Base-by-base conservation (phyloP, 2,888 invertebrate genomes). In the Pinctada fucata region DNA sequence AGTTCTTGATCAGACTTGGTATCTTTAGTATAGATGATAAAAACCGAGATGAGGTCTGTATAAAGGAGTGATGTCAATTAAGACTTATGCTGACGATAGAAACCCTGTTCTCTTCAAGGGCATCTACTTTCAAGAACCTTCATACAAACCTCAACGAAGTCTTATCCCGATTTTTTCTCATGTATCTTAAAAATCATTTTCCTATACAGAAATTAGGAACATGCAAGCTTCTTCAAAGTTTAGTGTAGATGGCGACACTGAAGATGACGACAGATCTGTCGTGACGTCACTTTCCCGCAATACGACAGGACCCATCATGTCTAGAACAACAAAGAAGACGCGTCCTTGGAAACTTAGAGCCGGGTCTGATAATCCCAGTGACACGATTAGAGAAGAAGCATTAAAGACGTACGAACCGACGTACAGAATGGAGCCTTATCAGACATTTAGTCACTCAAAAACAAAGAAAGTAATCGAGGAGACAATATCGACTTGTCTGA, bases 391-490 rank as follows among this genome's bases (percentile, higher is more conserved):
- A 8, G 67, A n/a, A 48, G 64, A 64, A 73, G 65, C 49, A 48
- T 45, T 48, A 10, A 48, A 64, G 48, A 48, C 79, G 6, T 81
- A 82, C 47, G 87, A 86, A 74, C 88, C 87, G 3, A 82, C 86
- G 2, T 87, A 87, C 72, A 82, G 86, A 3, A 81, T 88, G 85
- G 88, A 87, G 74, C 87, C 88, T 5, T 74, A 79, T 8, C 70
- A 77, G 13, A 81, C 78, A 52, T 88, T 87, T 75, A 79, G 83
- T 48, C 3, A 82, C 3, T 81, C 80, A 10, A 79, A 80, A 63
- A 86, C 82, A 2, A 74, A 82, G 58, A 76, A 68, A 5, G 70
- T 84, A 1, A 82, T 88, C 0, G 79, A 84, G 64, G 75, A 76
- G 2, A 77, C 83, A 8, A 66, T 87, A 0, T 82, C 84, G 31